Conservation (phyloP, 2,113 vertebrate species). For the Collichthys lucidus region DNA sequence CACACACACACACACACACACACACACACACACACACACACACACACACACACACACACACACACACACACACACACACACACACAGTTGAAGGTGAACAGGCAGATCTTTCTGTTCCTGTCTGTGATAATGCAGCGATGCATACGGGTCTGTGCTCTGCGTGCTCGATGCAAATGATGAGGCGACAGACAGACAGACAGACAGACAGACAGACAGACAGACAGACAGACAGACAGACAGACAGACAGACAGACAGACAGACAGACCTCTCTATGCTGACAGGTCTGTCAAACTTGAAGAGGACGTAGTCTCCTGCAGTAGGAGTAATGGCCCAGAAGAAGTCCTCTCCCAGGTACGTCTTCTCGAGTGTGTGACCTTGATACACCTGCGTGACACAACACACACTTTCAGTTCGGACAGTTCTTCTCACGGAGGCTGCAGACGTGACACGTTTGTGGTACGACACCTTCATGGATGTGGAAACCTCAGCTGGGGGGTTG, state of each 20-base stretch:
- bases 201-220: no score
- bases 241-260: no score
- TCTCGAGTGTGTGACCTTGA: slow-evolving; percentile 96
- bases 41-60: no score
- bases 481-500: slow-evolving; percentile 97
- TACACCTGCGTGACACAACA: slow-evolving; percentile 84
- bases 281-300: slow-evolving; percentile 97
- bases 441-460: no score
- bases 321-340: slow-evolving; percentile 99
- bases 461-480: slow-evolving; percentile 92
- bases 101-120: no score
- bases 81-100: no score
- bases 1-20: slow-evolving; percentile 13
- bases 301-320: slow-evolving; percentile 91
- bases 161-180: not conserved
- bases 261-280: slow-evolving; percentile 92
- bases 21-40: slow-evolving; percentile 16
- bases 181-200: not conserved
- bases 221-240: no score
- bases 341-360: slow-evolving; percentile 96
- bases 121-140: not conserved
- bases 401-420: not conserved
- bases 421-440: no score
- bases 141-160: not conserved
- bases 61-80: no score